Base-by-base conservation (phyloP, 1,140 invertebrate genomes). In the Drosophila biarmipes region DNA sequence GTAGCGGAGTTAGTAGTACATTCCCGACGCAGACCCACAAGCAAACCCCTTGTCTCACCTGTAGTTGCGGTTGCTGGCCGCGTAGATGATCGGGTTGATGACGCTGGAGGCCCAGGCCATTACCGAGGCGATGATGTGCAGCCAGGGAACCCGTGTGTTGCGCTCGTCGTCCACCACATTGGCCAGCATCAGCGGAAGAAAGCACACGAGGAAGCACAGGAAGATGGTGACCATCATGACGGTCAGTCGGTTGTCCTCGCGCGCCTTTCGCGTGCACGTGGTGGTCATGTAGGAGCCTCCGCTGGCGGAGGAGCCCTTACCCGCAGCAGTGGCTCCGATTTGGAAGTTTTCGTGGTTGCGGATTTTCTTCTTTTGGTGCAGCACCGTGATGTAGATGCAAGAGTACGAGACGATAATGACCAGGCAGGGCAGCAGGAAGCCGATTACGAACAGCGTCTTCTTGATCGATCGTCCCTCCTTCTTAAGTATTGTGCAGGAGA, bases 81-180 rank as follows among this genome's bases (percentile, higher is more conserved):
- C 96, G 92, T 98, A 98, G 73, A 97, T 97, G 59, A 98, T 94
- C 0, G 97, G 96, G 92, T 98, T 98, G 72, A 97, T 94, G 34
- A 97, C 96, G 46, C 96, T 95, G 0, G 96, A 97, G 1, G 96
- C 96, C 97, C 97, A 98, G 1, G 96, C 96, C 51, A 97, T 92
- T 27, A 97, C 95, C 0, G 96, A 97, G 1, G 96, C 96, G 29
- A 97, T 92, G 11, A 97, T 94, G 84, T 97, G 96, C 0, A 97
- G 78, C 85, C 94, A 94, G 10, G 96, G 96, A 75, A 95, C 95
- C 1, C 92, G 93, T 43, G 95, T 94, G 24, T 95, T 91, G 6
- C 90, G 73, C 43, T 92, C 94, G 79, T 97, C 96, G 90, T 97
- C 96, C 40, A 96, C 94, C 12, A 97, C 96, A 91, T 97, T 98